Percentiles rank a stretch among this genome's conserved stretches.
Conservation (phyloP, 2,888 invertebrate species). For the Tuberolachnus salignus region DNA sequence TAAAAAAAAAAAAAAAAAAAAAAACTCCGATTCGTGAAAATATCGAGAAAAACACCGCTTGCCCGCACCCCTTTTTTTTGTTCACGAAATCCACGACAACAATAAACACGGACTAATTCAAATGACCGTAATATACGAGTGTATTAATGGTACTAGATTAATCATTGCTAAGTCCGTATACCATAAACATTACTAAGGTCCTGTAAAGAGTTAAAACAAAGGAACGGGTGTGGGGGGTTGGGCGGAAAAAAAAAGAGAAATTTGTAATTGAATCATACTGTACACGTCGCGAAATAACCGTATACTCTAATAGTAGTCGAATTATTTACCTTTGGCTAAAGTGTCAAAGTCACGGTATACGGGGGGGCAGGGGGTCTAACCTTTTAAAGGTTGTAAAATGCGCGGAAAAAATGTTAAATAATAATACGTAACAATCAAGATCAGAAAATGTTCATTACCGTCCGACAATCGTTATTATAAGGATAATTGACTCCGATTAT, state of each 20-base stretch:
- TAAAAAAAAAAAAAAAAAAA: too few relatives aligned
- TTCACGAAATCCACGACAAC: not conserved
- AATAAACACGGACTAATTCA: conserved; percentile 14
- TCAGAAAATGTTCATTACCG: too few relatives aligned
- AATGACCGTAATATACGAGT: not conserved
- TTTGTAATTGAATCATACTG: not conserved
- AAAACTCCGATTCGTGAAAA: too few relatives aligned
- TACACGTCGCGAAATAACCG: not conserved
- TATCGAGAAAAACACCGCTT: not conserved
- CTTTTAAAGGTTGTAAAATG: not conserved
- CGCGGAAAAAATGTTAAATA: not conserved
- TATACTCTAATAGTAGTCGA: not conserved
- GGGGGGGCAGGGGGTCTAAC: too few relatives aligned
- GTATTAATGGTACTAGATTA: conserved; percentile 15
- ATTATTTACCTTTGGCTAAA: conserved; percentile 35
- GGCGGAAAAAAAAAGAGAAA: not conserved
- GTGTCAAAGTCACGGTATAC: conserved; percentile 11
- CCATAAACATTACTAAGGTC: too few relatives aligned
- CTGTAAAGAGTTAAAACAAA: too few relatives aligned
- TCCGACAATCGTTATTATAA: too few relatives aligned
- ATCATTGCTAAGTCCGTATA: conserved; percentile 16
- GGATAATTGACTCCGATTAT: not conserved
- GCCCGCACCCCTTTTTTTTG: not conserved
- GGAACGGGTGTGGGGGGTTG: not conserved
- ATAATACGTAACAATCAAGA: conserved; percentile 1